Conservation (phyloP, 1,140 invertebrate species). For the Saccostrea echinata region DNA sequence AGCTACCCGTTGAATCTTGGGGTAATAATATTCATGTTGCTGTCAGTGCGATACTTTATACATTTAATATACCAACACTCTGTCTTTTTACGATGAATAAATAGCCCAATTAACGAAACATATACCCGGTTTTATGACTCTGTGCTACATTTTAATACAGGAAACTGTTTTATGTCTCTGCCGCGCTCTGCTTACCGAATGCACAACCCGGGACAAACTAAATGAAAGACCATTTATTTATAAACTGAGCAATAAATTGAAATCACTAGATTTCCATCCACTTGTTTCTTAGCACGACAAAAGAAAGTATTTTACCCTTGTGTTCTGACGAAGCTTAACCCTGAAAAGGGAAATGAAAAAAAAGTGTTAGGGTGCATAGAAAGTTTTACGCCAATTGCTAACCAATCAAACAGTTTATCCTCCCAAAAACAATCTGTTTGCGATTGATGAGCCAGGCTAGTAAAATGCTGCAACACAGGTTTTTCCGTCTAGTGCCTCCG, state of each 20-base stretch:
- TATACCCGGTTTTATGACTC: slow-evolving; percentile 37
- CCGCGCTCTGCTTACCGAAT: slow-evolving; percentile 16
- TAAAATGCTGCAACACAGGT: slow-evolving; percentile 18
- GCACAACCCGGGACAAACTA: not conserved
- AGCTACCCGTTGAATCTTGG: not conserved
- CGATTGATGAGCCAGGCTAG: slow-evolving; percentile 8
- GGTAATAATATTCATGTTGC: slow-evolving; percentile 42
- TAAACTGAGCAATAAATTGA: slow-evolving; percentile 9
- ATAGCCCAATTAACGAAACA: slow-evolving; percentile 49
- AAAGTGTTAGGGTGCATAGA: not conserved
- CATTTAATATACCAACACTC: slow-evolving; percentile 33
- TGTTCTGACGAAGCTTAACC: not conserved
- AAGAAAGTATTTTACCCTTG: not conserved
- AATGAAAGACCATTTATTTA: not conserved
- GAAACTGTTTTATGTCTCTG: slow-evolving; percentile 26
- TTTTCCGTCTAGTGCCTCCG: slow-evolving; percentile 33
- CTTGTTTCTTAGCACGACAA: not conserved
- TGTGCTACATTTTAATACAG: not conserved
- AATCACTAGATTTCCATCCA: not conserved
- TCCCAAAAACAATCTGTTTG: not conserved
- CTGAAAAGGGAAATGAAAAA: not conserved
- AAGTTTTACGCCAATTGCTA: slow-evolving; percentile 21
- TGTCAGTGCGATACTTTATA: slow-evolving; percentile 30
- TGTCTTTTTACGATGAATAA: slow-evolving; percentile 39
- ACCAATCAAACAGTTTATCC: slow-evolving; percentile 16